Percentiles rank a stretch among this genome's conserved stretches.
Evolutionary conservation across 2,888 invertebrate species (phyloP).

Genomic region (Matsumyia berberina): DNA sequence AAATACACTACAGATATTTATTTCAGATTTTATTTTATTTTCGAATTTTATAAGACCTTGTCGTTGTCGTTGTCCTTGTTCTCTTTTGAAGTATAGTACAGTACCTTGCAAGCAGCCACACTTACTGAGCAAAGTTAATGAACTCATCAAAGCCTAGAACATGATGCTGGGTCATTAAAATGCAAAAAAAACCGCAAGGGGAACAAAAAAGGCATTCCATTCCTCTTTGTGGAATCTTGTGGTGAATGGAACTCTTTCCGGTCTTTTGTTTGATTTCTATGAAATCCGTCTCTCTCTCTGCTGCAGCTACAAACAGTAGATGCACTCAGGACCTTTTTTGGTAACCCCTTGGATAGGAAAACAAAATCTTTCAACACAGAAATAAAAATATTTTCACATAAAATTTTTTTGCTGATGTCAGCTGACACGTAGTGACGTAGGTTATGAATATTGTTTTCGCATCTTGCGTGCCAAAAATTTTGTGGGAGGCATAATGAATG

Average conservation of each 20-base stretch:
- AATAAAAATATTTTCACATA: not conserved
- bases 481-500: constrained; percentile 37
- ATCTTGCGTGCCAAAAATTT: constrained; percentile 39
- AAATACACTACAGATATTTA: constrained; percentile 6
- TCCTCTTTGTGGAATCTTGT: constrained; percentile 14
- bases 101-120: not conserved
- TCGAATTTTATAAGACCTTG: constrained; percentile 2
- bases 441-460: constrained; percentile 13
- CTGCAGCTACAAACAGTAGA: not conserved
- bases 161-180: not conserved
- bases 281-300: not conserved
- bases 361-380: not conserved
- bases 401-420: constrained; percentile 10
- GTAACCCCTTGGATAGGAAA: not conserved
- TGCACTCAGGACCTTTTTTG: constrained; percentile 8
- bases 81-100: not conserved
- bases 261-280: constrained; percentile 15
- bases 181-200: not conserved
- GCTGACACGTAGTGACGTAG: constrained; percentile 38
- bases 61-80: constrained; percentile 5
- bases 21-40: not conserved
- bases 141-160: constrained; percentile 6
- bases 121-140: constrained; percentile 9
- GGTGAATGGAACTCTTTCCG: not conserved
- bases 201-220: not conserved